These are phyloP conservation scores for Morus bassanus DNA, from an alignment of 2,797 vertebrate species.

Conservation along the genomic window DNA sequence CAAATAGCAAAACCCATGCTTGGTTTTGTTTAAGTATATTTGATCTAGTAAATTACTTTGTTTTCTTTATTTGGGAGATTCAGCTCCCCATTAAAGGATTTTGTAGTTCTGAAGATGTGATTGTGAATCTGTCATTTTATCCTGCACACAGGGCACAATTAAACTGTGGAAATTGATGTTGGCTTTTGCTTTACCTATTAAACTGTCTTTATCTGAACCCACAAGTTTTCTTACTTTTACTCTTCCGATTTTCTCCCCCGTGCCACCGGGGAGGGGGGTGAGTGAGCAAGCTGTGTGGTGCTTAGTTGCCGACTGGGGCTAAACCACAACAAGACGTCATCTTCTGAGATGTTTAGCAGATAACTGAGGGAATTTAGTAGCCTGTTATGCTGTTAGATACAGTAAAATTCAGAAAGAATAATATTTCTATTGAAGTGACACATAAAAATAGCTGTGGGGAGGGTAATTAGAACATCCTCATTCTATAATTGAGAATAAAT, in stretches of 20 bases:
- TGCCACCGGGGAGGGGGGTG: too few species aligned
- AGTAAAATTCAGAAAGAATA: neutral
- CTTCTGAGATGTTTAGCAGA: neutral
- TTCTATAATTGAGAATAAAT: neutral
- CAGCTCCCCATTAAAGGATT: conserved; percentile 24
- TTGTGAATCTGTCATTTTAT: conserved; percentile 27
- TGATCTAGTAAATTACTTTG: neutral
- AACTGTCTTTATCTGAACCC: too few species aligned
- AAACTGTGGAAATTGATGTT: neutral
- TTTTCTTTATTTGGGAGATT: conserved; percentile 8
- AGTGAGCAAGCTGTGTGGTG: too few species aligned
- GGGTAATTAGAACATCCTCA: neutral
- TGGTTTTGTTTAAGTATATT: neutral
- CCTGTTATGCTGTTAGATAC: neutral
- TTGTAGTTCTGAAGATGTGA: neutral
- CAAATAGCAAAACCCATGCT: neutral
- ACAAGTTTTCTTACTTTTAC: too few species aligned
- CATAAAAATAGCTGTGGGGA: neutral
- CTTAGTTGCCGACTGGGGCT: too few species aligned
- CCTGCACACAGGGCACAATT: neutral
- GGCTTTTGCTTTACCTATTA: too few species aligned
- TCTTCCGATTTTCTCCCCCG: too few species aligned
- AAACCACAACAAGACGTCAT: neutral
- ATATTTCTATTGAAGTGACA: neutral
- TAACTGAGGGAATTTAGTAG: neutral